These are phyloP conservation scores for Mustela lutreola DNA, from an alignment of 2,113 vertebrate species.

Conservation along the genomic window DNA sequence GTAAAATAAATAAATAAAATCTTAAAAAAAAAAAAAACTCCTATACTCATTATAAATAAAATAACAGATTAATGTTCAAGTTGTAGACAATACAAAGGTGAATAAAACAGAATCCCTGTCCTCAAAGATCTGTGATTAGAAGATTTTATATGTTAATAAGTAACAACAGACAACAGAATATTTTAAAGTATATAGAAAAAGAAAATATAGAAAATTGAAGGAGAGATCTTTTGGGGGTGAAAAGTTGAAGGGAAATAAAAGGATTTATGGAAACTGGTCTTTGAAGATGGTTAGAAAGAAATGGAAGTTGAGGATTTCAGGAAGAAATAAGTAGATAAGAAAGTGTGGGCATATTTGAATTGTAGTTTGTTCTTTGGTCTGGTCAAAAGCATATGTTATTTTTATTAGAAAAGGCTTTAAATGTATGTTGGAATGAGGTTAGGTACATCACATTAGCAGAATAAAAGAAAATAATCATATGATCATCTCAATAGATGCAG, in stretches of 20 bases:
- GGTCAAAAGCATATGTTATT: conserved; percentile 5
- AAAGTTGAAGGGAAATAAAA: conserved; percentile 44
- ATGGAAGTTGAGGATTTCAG: not conserved
- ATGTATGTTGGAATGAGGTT: not conserved
- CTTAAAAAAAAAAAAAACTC: not conserved
- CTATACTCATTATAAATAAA: conserved; percentile 15
- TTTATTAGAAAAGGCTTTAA: conserved; percentile 31
- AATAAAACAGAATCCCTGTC: not conserved
- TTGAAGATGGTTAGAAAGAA: conserved; percentile 11
- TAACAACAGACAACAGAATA: not conserved
- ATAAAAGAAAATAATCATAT: not conserved
- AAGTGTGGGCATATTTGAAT: not conserved
- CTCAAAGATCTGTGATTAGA: conserved; percentile 6
- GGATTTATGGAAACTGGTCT: not conserved
- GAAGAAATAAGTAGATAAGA: not conserved
- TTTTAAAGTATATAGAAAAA: not conserved
- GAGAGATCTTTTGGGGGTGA: not conserved
- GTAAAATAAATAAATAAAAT: too few relatives aligned
- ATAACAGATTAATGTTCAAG: not conserved
- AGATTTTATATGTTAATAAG: not conserved
- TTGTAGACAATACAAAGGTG: conserved; percentile 32
- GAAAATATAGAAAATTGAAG: conserved; percentile 30
- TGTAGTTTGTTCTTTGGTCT: not conserved
- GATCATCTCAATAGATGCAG: not conserved
- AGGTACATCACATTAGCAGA: not conserved